Conservation (phyloP, 1,140 invertebrate species). For the Nephotettix cincticeps region DNA sequence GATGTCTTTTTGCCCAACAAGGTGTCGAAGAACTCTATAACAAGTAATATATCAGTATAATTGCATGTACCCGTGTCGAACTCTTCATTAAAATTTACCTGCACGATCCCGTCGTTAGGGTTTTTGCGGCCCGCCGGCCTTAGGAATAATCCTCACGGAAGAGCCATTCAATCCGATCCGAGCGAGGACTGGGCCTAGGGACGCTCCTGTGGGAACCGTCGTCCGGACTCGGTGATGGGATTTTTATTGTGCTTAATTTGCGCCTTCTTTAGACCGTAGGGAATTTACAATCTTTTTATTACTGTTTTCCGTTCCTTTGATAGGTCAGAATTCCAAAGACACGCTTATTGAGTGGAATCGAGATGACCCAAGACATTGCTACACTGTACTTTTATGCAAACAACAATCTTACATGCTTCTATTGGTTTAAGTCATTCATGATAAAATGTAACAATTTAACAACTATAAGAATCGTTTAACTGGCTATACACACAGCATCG, state of each 20-base stretch:
- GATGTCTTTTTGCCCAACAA: not conserved
- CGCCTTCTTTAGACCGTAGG: not conserved
- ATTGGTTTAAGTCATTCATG: no score
- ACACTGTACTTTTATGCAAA: no score
- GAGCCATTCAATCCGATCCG: not conserved
- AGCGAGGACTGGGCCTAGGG: not conserved
- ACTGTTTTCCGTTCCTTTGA: no score
- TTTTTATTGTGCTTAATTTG: slow-evolving; percentile 2
- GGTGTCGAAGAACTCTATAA: slow-evolving; percentile 2
- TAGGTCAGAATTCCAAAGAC: no score
- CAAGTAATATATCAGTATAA: slow-evolving; percentile 6
- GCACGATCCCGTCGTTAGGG: slow-evolving; percentile 7
- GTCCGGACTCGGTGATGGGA: not conserved
- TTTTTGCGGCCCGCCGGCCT: not conserved
- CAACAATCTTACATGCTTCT: no score
- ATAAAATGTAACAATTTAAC: no score
- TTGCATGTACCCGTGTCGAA: not conserved
- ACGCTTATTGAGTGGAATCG: no score
- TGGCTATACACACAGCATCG: no score
- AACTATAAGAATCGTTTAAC: no score
- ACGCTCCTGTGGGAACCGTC: not conserved
- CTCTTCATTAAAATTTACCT: not conserved
- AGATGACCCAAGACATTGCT: no score
- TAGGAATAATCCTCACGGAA: slow-evolving; percentile 6
- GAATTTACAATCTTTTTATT: no score